phyloP scores from a whole-genome alignment of 2,888 invertebrate genomes.

The Blomia tropicalis region DNA sequence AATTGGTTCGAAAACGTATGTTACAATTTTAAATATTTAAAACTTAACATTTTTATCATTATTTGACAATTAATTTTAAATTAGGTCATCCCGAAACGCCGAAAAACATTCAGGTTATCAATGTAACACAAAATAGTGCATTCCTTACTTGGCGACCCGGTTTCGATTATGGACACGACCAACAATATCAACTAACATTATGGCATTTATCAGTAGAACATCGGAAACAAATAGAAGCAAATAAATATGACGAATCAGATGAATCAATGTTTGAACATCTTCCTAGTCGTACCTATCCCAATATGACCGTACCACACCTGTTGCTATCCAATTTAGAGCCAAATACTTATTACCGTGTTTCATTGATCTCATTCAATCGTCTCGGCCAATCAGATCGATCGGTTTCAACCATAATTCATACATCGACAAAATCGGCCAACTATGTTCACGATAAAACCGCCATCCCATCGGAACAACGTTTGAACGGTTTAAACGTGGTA shows the following conservation, averaged over 20 bases:
- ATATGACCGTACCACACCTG: slow-evolving; percentile 45
- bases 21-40: too few species aligned
- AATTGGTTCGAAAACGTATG: slow-evolving; percentile 26
- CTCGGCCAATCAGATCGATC: slow-evolving; percentile 52
- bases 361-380: slow-evolving; percentile 69
- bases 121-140: slow-evolving; percentile 71
- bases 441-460: background rate
- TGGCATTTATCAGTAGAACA: slow-evolving; percentile 33
- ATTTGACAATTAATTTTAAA: background rate
- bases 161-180: slow-evolving; percentile 74
- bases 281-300: slow-evolving; percentile 4
- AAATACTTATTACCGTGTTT: slow-evolving; percentile 72
- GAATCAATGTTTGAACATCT: background rate
- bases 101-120: slow-evolving; percentile 44
- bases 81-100: slow-evolving; percentile 38
- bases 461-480: background rate
- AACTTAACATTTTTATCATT: background rate
- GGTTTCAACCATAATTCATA: background rate
- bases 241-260: too few species aligned
- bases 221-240: background rate
- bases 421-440: background rate
- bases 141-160: slow-evolving; percentile 72
- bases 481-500: background rate
- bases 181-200: slow-evolving; percentile 62
- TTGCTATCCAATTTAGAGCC: slow-evolving; percentile 56